Base-by-base conservation (phyloP, 2,113 vertebrate species). In the Amblyopsis rosae region DNA sequence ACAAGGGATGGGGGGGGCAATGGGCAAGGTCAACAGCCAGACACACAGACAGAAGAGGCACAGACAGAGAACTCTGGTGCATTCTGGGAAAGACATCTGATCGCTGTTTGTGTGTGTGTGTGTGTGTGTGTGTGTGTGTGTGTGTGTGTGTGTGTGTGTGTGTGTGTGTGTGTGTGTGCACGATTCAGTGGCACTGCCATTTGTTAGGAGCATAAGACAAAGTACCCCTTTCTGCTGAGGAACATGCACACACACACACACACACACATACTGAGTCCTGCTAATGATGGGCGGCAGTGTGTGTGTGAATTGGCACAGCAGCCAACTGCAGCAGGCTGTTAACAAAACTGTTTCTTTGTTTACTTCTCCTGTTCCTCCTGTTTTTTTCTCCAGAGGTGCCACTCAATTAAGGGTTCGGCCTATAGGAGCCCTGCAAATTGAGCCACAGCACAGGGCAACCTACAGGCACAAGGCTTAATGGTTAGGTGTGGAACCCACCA, bases 281-380 rank as follows among this genome's bases (percentile, higher is more conserved):
- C 83, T 89, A 89, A 89, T 89, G 83, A 89, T 87, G 87, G 84
- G 86, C 87, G 86, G 89, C 82, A 86, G 73, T 81, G 83, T 84
- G 84, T 89, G 82, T 89, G 87, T 87, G 87, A 78, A 82, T 76
- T 89, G 88, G 89, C 86, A 89, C 82, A 87, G 85, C 86, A 88
- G 86, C 88, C 89, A 90, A 86, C 85, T 83, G 82, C 88, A 88
- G 87, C 84, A 80, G 86, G 82, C 84, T 90, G 85, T 90, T 86
- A 90, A 88, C 80, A 83, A 91, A 90, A 87, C 83, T 77, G 79
- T 87, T 88, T 88, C 89, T 90, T 88, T 90, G 89, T 90, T 87
- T 88, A 80, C 80, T 82, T 80, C 77, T 84, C 26, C 26, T 26
- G 26, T 87, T 68, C 51, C 12, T 51, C 49, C 49, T 15, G 49